Base-by-base conservation (phyloP, 2,888 invertebrate species). In the Noctua janthina region DNA sequence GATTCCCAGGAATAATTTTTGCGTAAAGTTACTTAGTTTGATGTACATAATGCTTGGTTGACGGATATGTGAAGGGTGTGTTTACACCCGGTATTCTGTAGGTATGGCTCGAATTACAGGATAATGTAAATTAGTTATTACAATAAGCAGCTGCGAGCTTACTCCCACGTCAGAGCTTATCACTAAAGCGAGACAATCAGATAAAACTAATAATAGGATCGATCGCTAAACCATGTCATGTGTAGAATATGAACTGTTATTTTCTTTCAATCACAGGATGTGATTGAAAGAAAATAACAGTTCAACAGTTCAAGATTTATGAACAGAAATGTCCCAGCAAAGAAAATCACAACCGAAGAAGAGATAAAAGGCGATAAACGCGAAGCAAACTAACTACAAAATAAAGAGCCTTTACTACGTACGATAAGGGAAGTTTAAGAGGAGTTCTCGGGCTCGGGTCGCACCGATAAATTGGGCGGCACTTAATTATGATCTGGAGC, bases 401-500 rank as follows among this genome's bases (percentile, higher is more conserved):
- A 96, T 96, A 96, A 96, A 96, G 96, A 96, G 96, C 94, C 92
- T 94, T 95, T 94, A 96, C 95, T 96, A 94, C 93, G 93, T 94
- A 94, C 95, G 96, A 96, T 96, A 96, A 96, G 96, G 93, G 94
- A 96, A 96, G 94, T 96, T 96, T 95, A 95, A 95, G 96, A 95
- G 95, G 95, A 96, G 96, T 96, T 96, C 95, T 94, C 93, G 93
- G 93, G 95, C 93, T 94, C 94, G 96, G 96, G 96, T 96, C 96
- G 96, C 93, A 92, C 96, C 97, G 96, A 97, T 97, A 97, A 96
- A 97, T 97, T 96, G 96, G 96, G 95, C 95, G 96, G 96, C 96
- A 96, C 96, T 97, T 97, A 97, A 97, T 97, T 97, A 97, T 96
- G 96, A 97, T 96, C 96, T 96, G 95, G 96, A 96, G 96, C 95